Conservation (phyloP, 2,797 vertebrate species). For the Spondyliosoma cantharus region DNA sequence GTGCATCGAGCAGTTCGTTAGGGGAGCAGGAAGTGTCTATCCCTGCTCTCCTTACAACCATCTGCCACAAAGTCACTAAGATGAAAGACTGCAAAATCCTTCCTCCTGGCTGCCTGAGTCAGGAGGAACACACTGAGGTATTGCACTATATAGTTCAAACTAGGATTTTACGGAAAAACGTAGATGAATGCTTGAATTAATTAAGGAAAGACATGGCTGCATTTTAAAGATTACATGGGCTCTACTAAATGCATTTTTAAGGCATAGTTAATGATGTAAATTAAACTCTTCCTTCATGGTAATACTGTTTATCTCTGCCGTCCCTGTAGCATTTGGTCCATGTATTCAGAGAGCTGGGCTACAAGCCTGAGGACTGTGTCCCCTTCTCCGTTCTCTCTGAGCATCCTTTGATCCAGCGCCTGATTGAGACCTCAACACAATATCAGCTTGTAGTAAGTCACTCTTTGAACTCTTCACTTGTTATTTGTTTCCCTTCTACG, state of each 20-base stretch:
- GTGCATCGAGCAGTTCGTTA: constrained; percentile 30
- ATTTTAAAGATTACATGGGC: background rate
- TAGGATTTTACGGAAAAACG: background rate
- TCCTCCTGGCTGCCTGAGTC: constrained; percentile 58
- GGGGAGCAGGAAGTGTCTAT: constrained; percentile 84
- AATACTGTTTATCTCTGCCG: constrained; percentile 23
- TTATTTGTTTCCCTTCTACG: background rate
- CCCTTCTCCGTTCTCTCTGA: constrained; percentile 84
- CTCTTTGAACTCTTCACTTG: background rate
- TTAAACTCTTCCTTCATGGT: background rate
- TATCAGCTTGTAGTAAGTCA: constrained; percentile 81
- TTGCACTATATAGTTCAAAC: background rate
- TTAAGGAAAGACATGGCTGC: background rate
- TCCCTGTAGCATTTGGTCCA: constrained; percentile 81
- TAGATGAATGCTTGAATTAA: background rate
- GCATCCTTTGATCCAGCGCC: constrained; percentile 85
- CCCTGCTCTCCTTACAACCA: constrained; percentile 83
- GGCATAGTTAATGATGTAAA: background rate
- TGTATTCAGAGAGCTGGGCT: constrained; percentile 85
- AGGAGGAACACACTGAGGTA: constrained; percentile 81
- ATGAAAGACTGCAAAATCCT: constrained; percentile 68
- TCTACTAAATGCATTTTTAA: background rate
- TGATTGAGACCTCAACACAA: constrained; percentile 82
- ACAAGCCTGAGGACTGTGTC: constrained; percentile 77
- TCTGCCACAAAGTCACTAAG: constrained; percentile 77